Percentiles rank a stretch among this genome's conserved stretches.
phyloP scores from a whole-genome alignment of 2,888 invertebrate species.

The Tuta absoluta region DNA sequence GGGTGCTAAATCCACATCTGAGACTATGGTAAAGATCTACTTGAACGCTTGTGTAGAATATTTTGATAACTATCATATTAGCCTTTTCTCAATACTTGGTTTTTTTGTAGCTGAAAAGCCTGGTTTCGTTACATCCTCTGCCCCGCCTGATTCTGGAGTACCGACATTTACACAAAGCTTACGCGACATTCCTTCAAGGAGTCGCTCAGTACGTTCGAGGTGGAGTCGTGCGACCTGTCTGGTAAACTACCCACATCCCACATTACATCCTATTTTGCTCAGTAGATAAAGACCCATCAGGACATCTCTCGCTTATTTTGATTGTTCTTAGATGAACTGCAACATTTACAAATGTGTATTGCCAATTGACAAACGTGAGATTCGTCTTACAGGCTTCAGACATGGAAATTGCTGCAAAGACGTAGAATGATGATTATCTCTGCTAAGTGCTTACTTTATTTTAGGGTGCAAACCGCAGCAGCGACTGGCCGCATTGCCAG shows the following conservation, averaged over 20 bases:
- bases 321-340: neutral
- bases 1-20: constrained; percentile 73
- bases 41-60: neutral
- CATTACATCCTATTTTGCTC: neutral
- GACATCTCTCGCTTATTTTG: neutral
- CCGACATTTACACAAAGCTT: constrained; percentile 71
- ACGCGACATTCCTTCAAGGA: constrained; percentile 70
- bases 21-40: constrained; percentile 56
- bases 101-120: constrained; percentile 58
- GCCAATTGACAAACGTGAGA: too few species aligned
- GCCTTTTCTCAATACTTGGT: neutral
- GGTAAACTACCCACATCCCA: constrained; percentile 50
- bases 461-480: constrained; percentile 74
- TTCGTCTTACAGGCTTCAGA: too few species aligned
- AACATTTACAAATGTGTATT: too few species aligned
- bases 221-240: constrained; percentile 63
- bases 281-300: too few species aligned
- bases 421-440: too few species aligned
- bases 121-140: constrained; percentile 62
- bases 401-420: too few species aligned
- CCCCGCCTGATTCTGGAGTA: constrained; percentile 72
- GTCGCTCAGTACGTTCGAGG: constrained; percentile 62
- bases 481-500: constrained; percentile 75
- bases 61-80: too few species aligned
- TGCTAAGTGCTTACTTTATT: neutral